Evolutionary conservation across 2,888 invertebrate genomes (phyloP).

Genomic region (Idaea aversata): DNA sequence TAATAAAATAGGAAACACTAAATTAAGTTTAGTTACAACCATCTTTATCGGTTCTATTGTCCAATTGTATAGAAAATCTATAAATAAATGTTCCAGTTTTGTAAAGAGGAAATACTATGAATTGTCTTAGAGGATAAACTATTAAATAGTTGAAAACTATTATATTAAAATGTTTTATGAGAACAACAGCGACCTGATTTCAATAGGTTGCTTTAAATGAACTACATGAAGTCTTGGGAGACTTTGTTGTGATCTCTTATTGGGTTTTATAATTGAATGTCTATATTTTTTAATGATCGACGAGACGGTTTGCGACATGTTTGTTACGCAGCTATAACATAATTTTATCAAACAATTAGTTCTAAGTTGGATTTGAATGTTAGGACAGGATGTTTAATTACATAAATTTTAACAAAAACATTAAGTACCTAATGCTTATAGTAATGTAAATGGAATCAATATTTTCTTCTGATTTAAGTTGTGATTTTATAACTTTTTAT

Average conservation of each 20-base stretch:
- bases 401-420: not conserved
- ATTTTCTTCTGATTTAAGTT: not conserved
- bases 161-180: conserved; percentile 9
- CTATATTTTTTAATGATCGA: conserved; percentile 28
- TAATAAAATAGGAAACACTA: not conserved
- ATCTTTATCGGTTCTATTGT: not conserved
- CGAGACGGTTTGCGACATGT: conserved; percentile 19
- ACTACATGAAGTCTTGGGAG: conserved; percentile 68
- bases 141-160: conserved; percentile 12
- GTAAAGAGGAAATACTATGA: not conserved
- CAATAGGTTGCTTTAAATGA: conserved; percentile 67
- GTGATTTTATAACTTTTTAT: not conserved
- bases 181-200: conserved; percentile 56
- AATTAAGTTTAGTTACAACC: not conserved
- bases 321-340: not conserved
- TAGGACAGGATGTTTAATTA: not conserved
- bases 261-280: conserved; percentile 54
- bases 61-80: not conserved
- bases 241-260: conserved; percentile 75
- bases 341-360: not conserved
- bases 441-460: not conserved
- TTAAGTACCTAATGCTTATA: not conserved
- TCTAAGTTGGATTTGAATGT: too few species aligned
- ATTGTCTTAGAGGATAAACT: not conserved
- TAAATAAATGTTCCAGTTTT: not conserved